Evolutionary conservation across 2,113 vertebrate genomes (phyloP).

Genomic region (Petromus typicus): DNA sequence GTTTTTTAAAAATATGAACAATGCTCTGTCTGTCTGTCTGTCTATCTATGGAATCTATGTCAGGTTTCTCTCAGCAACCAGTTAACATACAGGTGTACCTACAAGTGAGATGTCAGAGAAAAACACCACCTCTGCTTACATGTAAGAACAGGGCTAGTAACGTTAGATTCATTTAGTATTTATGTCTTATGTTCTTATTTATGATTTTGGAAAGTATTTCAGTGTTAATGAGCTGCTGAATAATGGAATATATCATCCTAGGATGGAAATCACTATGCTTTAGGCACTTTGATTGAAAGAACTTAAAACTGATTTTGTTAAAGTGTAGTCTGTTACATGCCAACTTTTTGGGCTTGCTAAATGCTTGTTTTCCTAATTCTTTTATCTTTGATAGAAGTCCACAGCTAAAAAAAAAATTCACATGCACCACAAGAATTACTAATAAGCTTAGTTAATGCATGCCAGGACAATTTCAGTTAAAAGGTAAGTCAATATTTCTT

Average conservation of each 20-base stretch:
- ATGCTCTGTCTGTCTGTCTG: background rate
- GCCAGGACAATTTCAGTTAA: constrained; percentile 81
- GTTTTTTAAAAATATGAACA: background rate
- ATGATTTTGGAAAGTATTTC: constrained; percentile 55
- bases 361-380: constrained; percentile 69
- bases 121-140: background rate
- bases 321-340: background rate
- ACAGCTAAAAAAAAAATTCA: constrained; percentile 58
- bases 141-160: background rate
- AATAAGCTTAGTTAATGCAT: constrained; percentile 75
- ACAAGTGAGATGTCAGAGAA: background rate
- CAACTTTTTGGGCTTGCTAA: constrained; percentile 65
- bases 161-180: constrained; percentile 32
- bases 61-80: background rate
- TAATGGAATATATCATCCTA: background rate
- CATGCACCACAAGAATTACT: constrained; percentile 64
- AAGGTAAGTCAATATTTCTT: constrained; percentile 85
- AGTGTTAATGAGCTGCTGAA: constrained; percentile 31
- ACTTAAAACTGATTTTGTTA: background rate
- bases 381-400: constrained; percentile 73
- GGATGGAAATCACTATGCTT: background rate
- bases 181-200: constrained; percentile 9
- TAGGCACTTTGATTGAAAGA: background rate
- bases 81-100: background rate
- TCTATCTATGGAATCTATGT: background rate